Conservation (phyloP, 2,113 vertebrate species). For the Porphyrio hochstetteri region DNA sequence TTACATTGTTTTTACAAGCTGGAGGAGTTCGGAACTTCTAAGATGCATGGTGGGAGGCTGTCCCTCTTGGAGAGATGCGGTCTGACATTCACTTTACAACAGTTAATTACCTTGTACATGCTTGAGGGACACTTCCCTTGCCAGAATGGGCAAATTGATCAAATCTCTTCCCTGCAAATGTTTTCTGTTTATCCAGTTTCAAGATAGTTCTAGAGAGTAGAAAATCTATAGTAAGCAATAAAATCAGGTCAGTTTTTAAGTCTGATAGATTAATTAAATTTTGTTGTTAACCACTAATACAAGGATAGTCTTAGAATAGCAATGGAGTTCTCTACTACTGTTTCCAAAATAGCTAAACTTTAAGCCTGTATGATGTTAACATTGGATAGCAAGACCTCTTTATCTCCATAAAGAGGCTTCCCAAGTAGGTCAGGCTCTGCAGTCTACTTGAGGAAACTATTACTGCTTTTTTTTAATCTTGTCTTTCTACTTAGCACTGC, state of each 20-base stretch:
- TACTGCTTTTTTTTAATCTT: not conserved
- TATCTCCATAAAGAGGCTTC: not conserved
- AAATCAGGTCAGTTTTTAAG: not conserved
- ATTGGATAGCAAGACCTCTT: not conserved
- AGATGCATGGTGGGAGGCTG: not conserved
- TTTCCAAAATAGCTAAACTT: constrained; percentile 25
- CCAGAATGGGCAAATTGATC: not conserved
- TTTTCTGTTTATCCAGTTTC: not conserved
- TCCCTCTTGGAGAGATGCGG: not conserved
- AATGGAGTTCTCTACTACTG: not conserved
- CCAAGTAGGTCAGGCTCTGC: not conserved
- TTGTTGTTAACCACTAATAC: not conserved
- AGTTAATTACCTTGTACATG: not conserved
- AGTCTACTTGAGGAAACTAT: not conserved
- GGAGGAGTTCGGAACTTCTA: not conserved
- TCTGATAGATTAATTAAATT: not conserved
- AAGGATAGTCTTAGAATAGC: not conserved
- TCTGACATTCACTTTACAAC: not conserved
- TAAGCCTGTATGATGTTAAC: not conserved
- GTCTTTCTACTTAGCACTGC: not conserved
- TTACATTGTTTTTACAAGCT: not conserved
- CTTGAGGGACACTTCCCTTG: not conserved
- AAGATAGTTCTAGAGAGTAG: not conserved
- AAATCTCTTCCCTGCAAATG: not conserved
- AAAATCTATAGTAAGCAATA: constrained; percentile 18